Percentiles rank a stretch among this genome's conserved stretches.
Evolutionary conservation across 2,797 vertebrate species (phyloP).

Genomic region (Notoglanidium macrostoma): DNA sequence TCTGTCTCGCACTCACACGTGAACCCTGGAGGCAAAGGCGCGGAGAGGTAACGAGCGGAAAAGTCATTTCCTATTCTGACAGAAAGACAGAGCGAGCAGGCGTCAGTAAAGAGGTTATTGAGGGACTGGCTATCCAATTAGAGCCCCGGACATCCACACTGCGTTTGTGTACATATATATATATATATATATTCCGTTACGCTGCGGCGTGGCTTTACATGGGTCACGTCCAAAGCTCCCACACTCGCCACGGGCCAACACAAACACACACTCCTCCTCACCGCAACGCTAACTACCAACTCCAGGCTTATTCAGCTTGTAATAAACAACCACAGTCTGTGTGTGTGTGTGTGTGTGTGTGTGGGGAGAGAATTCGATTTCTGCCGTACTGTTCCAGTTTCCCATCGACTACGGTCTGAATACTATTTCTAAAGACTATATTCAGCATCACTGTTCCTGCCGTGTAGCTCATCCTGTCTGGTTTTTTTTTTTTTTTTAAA

Average conservation of each 20-base stretch:
- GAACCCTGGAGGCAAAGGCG: not conserved
- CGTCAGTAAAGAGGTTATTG: conserved; percentile 2
- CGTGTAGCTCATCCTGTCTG: not conserved
- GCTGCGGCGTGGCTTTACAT: not conserved
- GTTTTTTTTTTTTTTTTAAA: not conserved
- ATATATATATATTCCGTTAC: too few relatives aligned
- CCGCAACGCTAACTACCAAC: conserved; percentile 1
- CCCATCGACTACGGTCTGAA: not conserved
- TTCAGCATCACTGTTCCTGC: not conserved
- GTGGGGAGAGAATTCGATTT: not conserved
- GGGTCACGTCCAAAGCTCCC: not conserved
- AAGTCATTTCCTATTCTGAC: not conserved
- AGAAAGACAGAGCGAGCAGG: not conserved
- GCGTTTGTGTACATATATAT: not conserved
- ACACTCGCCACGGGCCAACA: not conserved
- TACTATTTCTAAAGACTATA: too few relatives aligned
- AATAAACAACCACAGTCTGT: not conserved
- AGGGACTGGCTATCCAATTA: not conserved
- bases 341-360: not conserved
- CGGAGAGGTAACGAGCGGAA: not conserved
- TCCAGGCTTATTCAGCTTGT: not conserved
- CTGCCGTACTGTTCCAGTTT: too few relatives aligned
- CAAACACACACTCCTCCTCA: conserved; percentile 18
- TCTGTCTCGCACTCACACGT: not conserved
- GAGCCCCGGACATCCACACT: not conserved